A percentile compares a stretch with the other conserved stretches of the same genome.
Evolutionary conservation across 1,140 invertebrate genomes (phyloP).

Genomic region (Pseudachorutes palmiensis): DNA sequence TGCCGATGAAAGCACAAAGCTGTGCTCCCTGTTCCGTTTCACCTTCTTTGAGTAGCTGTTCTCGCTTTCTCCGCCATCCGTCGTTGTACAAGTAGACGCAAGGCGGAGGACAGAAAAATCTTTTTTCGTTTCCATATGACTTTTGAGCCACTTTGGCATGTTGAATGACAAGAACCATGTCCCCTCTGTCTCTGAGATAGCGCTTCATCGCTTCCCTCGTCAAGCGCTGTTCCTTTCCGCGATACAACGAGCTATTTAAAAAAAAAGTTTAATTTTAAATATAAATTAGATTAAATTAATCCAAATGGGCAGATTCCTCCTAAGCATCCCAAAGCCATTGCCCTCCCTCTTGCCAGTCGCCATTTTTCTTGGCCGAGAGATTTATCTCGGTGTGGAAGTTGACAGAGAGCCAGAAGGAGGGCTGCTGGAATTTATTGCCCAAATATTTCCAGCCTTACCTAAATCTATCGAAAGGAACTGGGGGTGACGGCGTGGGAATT

Average conservation of each 20-base stretch:
- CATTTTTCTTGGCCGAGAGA: no score
- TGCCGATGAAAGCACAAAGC: conserved; percentile 95
- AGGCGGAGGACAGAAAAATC: conserved; percentile 98
- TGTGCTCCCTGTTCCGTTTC: conserved; percentile 83
- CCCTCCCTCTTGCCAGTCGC: no score
- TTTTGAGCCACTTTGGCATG: conserved; percentile 99
- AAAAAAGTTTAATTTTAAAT: no score
- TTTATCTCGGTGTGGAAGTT: no score
- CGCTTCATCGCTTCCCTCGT: conserved; percentile 92
- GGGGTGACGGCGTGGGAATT: conserved; percentile 51
- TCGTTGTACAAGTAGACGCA: conserved; percentile 97
- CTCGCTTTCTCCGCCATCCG: conserved; percentile 89
- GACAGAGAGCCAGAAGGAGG: no score
- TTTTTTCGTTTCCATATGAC: conserved; percentile 98
- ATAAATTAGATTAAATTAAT: neutral
- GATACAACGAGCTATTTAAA: conserved; percentile 51
- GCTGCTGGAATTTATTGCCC: no score
- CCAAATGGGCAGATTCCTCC: no score
- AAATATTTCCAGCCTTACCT: no score
- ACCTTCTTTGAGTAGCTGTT: conserved; percentile 78
- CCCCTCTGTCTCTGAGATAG: conserved; percentile 84
- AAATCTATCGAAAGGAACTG: conserved; percentile 52
- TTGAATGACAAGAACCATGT: conserved; percentile 93
- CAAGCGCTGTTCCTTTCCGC: conserved; percentile 71
- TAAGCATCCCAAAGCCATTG: neutral